Conservation (phyloP, 2,888 invertebrate species). For the Macrosoma leucophasiata region DNA sequence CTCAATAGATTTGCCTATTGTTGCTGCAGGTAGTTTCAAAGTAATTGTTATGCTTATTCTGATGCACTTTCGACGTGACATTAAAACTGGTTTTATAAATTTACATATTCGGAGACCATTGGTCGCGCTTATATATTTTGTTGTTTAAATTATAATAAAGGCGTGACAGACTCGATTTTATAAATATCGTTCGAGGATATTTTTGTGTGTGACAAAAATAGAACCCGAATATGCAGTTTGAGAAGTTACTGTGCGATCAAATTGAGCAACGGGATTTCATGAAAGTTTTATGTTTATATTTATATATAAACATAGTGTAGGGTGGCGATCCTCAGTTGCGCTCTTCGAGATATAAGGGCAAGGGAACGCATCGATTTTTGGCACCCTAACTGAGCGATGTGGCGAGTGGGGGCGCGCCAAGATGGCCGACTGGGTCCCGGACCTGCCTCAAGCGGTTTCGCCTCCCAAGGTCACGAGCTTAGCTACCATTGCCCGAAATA, state of each 20-base stretch:
- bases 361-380: slow-evolving; percentile 72
- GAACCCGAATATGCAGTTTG: no score
- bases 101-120: no score
- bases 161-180: no score
- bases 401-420: slow-evolving; percentile 46
- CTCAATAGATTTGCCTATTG: slow-evolving; percentile 6
- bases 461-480: slow-evolving; percentile 59
- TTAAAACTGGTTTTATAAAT: no score
- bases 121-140: no score
- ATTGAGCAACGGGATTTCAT: no score
- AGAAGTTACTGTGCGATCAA: no score
- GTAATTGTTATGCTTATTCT: background rate
- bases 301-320: slow-evolving; percentile 16
- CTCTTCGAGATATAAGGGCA: slow-evolving; percentile 54
- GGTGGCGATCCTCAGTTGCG: slow-evolving; percentile 47
- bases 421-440: slow-evolving; percentile 64
- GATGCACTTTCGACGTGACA: no score
- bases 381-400: slow-evolving; percentile 45
- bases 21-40: slow-evolving; percentile 1
- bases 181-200: no score
- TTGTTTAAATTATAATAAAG: no score
- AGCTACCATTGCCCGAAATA: slow-evolving; percentile 60
- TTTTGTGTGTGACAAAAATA: no score
- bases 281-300: slow-evolving; percentile 6
- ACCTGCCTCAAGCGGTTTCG: slow-evolving; percentile 67